These are phyloP conservation scores for Agrochola circellaris DNA, from an alignment of 2,888 invertebrate genomes.

Conservation along the genomic window DNA sequence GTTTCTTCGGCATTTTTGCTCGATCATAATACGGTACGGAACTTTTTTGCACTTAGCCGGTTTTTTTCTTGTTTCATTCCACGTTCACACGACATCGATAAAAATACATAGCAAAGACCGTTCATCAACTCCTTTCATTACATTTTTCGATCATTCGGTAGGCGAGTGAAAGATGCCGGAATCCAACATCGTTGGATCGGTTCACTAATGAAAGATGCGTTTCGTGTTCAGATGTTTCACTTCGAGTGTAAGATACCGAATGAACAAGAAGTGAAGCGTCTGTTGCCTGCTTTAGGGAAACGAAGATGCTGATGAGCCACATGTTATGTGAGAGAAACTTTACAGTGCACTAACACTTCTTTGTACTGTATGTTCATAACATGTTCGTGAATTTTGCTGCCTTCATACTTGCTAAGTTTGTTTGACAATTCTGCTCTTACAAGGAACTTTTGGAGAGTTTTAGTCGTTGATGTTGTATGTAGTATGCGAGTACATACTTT, in stretches of 20 bases:
- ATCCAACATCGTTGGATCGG: neutral
- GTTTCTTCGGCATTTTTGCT: too few relatives aligned
- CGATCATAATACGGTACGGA: too few relatives aligned
- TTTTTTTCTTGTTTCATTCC: too few relatives aligned
- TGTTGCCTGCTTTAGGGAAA: neutral
- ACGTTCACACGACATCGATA: too few relatives aligned
- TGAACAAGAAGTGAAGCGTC: neutral
- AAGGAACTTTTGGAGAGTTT: slow-evolving; percentile 35
- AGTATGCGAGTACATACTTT: neutral
- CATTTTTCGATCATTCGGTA: too few relatives aligned
- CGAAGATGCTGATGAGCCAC: slow-evolving; percentile 9
- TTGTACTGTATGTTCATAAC: slow-evolving; percentile 51
- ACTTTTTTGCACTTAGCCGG: too few relatives aligned
- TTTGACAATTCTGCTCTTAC: slow-evolving; percentile 45
- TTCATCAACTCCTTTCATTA: too few relatives aligned
- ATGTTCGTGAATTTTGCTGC: slow-evolving; percentile 54
- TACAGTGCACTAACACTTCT: slow-evolving; percentile 45
- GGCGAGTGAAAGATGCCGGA: neutral
- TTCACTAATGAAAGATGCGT: neutral
- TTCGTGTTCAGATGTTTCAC: neutral
- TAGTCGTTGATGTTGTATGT: slow-evolving; percentile 2
- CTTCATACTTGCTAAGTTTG: slow-evolving; percentile 47
- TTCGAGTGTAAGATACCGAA: neutral
- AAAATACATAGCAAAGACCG: too few relatives aligned
- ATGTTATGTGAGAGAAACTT: slow-evolving; percentile 22